Conservation (phyloP, 2,888 invertebrate genomes). For the Lordiphosa andalusiaca region DNA sequence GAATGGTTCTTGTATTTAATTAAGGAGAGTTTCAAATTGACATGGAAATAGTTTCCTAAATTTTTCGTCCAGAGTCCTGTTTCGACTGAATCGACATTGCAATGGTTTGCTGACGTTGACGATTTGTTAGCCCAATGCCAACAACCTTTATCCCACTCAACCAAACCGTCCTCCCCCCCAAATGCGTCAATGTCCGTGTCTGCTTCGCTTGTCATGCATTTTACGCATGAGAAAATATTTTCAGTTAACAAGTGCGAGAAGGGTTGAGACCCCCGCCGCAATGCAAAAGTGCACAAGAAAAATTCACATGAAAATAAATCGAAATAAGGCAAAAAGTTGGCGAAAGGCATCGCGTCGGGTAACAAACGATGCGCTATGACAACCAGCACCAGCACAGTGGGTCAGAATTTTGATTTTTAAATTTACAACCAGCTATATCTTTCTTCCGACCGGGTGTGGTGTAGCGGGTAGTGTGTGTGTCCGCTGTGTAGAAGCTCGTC, state of each 20-base stretch:
- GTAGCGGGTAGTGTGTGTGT: too few species aligned
- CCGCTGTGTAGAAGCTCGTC: too few species aligned
- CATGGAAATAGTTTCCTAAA: too few species aligned
- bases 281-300: slow-evolving; percentile 42
- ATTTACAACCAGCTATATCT: too few species aligned
- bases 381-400: slow-evolving; percentile 28
- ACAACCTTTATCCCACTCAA: neutral
- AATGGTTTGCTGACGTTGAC: slow-evolving; percentile 9
- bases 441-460: too few species aligned
- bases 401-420: too few species aligned
- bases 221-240: slow-evolving; percentile 74
- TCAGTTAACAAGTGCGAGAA: slow-evolving; percentile 57
- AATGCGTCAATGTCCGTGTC: slow-evolving; percentile 55
- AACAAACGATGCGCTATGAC: slow-evolving; percentile 66
- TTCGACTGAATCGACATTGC: too few species aligned
- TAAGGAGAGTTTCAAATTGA: neutral
- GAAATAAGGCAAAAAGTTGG: slow-evolving; percentile 48
- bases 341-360: slow-evolving; percentile 23
- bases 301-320: slow-evolving; percentile 68
- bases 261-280: slow-evolving; percentile 24
- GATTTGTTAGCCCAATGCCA: slow-evolving; percentile 4
- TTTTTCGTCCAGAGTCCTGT: too few species aligned
- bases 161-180: slow-evolving; percentile 33
- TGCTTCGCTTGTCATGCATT: slow-evolving; percentile 66
- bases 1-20: slow-evolving; percentile 31